Evolutionary conservation across 2,888 invertebrate species (phyloP), one percentile per base, ranked within the genome.

Genomic region (Lithophane leautieri): DNA sequence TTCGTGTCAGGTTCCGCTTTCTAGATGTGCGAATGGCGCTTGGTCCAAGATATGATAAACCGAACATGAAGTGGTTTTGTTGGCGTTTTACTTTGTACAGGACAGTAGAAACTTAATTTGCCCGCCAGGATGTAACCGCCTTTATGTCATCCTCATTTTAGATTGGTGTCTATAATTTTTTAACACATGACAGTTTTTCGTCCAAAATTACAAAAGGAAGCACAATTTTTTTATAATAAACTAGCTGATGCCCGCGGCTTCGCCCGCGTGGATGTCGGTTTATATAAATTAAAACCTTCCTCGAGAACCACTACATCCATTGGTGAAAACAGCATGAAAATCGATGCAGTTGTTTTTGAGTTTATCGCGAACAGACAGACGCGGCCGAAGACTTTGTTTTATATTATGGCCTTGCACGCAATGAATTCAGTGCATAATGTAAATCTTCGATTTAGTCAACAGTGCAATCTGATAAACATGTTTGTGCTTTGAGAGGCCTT

Each of bases 401-500:
- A 34, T 34, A 34, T 6, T 34, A 22, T 14, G 72, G 28, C 12
- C 16, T 56, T 19, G 4, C 8, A 25, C 42, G 44, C 12, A 65
- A 65, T 65, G 12, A 47, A 65, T 54, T 54, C 22, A 25, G 22
- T 58, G 50, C 52, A 12, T 44, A 3, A 34, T n/a, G 19, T 56
- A 34, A 60, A 47, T 60, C 12, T 16, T 28, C 58, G 19, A 22
- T 19, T 68, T 28, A 54, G 25, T 12, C 16, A 71, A 72, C 28
- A 61, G 12, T 50, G 34, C 25, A 47, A 56, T 68, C n/a, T 60
- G 81, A 63, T 70, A 62, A 83, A 54, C 28, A 52, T 52, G 65
- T 72, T 72, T 60, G 66, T 60, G 65, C 22, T 47, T 56, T 67
- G 58, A 62, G 34, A 25, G 47, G 69, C 28, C 16, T 34, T 69